Evolutionary conservation across 2,797 vertebrate species (phyloP), one percentile per base, ranked within the genome.

Genomic region (Sphenopsis melanotis): DNA sequence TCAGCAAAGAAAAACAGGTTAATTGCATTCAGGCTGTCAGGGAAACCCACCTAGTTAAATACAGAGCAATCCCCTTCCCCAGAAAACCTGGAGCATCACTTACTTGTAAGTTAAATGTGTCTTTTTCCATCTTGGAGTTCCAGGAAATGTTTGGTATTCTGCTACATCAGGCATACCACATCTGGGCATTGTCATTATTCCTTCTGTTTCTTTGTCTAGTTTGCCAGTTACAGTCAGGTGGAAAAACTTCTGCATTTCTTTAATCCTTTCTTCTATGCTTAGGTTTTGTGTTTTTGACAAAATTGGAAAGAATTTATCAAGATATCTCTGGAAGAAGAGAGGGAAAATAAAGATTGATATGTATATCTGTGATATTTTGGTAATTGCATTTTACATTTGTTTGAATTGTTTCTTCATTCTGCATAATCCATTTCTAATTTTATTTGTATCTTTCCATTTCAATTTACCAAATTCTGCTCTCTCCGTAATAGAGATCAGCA

Each of bases 191-290:
- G 96, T 96, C 95, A 99, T 98, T 42, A 95, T 89, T 23, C 93
- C 65, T 81, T 97, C 21, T 8, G 97, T 97, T 27, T 82, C 94
- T 15, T 60, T 32, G 57, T 97, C 93, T 93, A 99, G 46, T n/a
- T 36, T 87, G 39, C 98, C 99, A 5, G 98, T 98, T 79, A 98
- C 30, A n/a, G 97, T 95, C 46, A 99, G 95, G 70, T 96, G 97
- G 92, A 98, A 99, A 97, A 98, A 99, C 11, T 72, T 96, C 87
- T 99, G 98, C 99, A 99, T 98, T 72, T 96, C 30, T 96, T 98
- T 94, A 46, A 99, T 95, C 63, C 96, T 98, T 17, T 96, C 89
- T 50, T 69, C 96, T 69, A 98, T 89, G 47, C 64, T 89, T 29
- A 10, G 30, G 1, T 0, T 74, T 53, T 9, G 34, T 29, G 42